Evolutionary conservation across 2,113 vertebrate genomes (phyloP).

Genomic region (Nothocercus nigrocapillus): DNA sequence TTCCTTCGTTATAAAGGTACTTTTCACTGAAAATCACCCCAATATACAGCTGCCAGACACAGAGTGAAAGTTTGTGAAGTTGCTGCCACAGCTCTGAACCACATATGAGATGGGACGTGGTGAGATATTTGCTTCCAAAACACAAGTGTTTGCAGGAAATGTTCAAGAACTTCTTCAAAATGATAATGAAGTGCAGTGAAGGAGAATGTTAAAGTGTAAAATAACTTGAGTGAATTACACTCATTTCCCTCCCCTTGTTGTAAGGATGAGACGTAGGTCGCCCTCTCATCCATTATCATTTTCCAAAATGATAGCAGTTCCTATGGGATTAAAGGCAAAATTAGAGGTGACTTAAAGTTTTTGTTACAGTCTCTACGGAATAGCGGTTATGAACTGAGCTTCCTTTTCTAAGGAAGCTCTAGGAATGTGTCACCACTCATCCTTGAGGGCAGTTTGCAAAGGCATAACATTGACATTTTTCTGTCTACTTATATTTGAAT

Average conservation of each 20-base stretch:
- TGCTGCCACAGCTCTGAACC: background rate
- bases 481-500: background rate
- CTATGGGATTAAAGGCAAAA: background rate
- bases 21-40: background rate
- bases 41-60: background rate
- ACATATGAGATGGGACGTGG: background rate
- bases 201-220: slow-evolving; percentile 11
- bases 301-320: background rate
- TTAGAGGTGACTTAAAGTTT: background rate
- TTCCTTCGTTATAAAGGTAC: background rate
- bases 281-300: background rate
- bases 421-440: background rate
- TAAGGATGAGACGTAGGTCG: background rate
- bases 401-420: background rate
- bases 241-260: background rate
- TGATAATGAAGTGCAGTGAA: background rate
- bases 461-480: background rate
- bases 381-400: background rate
- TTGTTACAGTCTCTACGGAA: background rate
- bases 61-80: background rate
- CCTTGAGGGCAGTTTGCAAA: background rate
- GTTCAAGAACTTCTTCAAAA: background rate
- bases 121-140: background rate
- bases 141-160: background rate
- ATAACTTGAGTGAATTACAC: background rate